Evolutionary conservation across 2,797 vertebrate species (phyloP), one percentile per base, ranked within the genome.

Genomic region (Hoplostethus atlanticus): DNA sequence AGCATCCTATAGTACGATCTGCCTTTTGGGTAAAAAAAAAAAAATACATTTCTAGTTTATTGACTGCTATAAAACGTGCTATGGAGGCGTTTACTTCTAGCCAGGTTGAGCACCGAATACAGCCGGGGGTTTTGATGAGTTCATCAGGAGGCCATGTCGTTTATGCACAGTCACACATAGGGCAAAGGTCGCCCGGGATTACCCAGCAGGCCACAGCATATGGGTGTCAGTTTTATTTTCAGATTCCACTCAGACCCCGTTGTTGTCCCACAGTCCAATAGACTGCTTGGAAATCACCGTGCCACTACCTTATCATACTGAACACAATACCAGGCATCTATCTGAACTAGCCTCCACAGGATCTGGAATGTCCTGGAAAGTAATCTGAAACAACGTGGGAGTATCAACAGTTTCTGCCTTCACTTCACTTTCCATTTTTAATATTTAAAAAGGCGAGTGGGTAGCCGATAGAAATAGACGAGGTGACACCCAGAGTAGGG

Each of bases 61-160:
- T 25, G 38, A 15, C 44, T 57, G 79, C 83, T 38, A 52, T 64
- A 47, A 40, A 55, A 60, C 75, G 69, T 28, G 68, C 75, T 62
- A 80, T 52, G 68, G 61, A 10, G 71, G 73, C 77, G 59, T 82
- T 54, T 31, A 17, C 25, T 68, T 82, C 72, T 70, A 77, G 58
- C 85, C 75, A 76, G 75, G 62, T 48, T 71, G 73, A 74, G 82
- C 28, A 44, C 71, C 76, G 78, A 65, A 75, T 87, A 64, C 81
- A 81, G 87, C 76, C 59, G 77, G 83, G 79, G 71, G 21, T 80
- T 87, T 86, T 76, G 86, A 92, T 89, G 89, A 91, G 90, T 92
- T 93, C 91, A 93, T 92, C 92, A 91, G 83, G 79, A 84, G 88
- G 88, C 84, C 84, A 86, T 63, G 87, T 87, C 88, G 85, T 92